Evolutionary conservation across 2,113 vertebrate genomes (phyloP), one percentile per base, ranked within the genome.

Genomic region (Embiotoca jacksoni): DNA sequence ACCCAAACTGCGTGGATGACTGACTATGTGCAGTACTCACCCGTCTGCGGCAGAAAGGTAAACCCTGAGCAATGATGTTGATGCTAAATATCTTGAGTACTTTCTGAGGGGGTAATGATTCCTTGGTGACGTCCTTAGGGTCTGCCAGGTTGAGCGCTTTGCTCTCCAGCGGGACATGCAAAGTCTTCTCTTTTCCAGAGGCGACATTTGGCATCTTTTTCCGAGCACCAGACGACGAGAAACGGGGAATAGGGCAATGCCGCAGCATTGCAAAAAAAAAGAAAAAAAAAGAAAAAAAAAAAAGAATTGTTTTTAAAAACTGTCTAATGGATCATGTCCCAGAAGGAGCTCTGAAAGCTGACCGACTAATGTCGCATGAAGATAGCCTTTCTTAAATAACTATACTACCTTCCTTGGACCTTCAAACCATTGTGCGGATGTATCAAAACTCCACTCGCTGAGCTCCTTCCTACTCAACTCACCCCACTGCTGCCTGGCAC

Each of bases 11-110:
- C 44, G 16, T 3, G 2, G 7, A 8, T 7, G 30, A 2, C n/a
- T 39, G 35, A 37, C 33, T 23, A 16, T 5, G 8, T 1, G 32
- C 58, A 39, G 55, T 16, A 95, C 95, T 94, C 95, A 99, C 98
- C 97, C 97, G 97, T 93, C 96, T 96, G 78, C 96, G 97, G 89
- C 97, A 98, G 93, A 99, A 99, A 46, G 97, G 97, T 91, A 99
- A 92, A 75, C 97, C 95, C 85, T 99, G 98, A 23, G 98, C 94
- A 87, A 99, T 98, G 93, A 99, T 99, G 93, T 97, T 99, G 94
- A 99, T 97, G 94, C 97, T 98, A 93, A 99, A 99, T 89, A 99
- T 97, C 95, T 96, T 96, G 92, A 99, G 97, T 55, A 99, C 94
- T 23, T 97, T 98, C 93, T 98, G 97, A 70, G 97, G 95, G 3